These are phyloP conservation scores for Alectoris magna DNA, from an alignment of 2,797 vertebrate genomes.

Conservation along the genomic window DNA sequence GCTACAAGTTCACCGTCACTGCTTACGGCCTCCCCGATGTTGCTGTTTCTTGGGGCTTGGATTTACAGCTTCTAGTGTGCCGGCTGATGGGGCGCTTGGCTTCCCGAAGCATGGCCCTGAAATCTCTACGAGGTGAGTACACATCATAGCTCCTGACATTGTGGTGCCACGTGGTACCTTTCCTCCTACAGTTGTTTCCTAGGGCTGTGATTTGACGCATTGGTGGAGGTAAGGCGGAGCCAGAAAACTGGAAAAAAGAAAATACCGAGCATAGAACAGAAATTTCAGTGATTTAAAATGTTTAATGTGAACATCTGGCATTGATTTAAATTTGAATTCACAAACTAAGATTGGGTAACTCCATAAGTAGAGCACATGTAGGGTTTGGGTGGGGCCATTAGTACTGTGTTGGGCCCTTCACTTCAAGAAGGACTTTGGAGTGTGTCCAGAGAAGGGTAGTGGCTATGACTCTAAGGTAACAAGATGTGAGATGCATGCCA, in stretches of 20 bases:
- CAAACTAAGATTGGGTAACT: not conserved
- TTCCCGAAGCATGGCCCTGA: slow-evolving; percentile 92
- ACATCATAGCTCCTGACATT: rapidly evolving
- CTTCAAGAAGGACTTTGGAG: too few species aligned
- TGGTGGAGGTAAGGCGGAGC: not conserved
- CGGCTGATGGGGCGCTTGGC: slow-evolving; percentile 97
- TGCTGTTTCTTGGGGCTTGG: slow-evolving; percentile 93
- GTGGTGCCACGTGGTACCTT: rapidly evolving
- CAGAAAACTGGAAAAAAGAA: not conserved
- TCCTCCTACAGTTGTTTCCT: not conserved
- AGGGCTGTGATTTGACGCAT: not conserved
- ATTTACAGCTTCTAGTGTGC: slow-evolving; percentile 94
- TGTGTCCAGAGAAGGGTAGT: too few species aligned
- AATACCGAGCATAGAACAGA: not conserved
- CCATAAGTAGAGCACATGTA: not conserved
- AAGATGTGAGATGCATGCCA: not conserved
- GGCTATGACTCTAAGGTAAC: not conserved
- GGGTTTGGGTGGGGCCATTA: not conserved
- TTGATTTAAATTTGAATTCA: not conserved
- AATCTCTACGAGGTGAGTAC: slow-evolving; percentile 88
- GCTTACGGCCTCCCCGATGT: slow-evolving; percentile 93
- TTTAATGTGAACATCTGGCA: not conserved
- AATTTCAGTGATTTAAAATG: not conserved
- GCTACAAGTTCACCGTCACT: slow-evolving; percentile 95
- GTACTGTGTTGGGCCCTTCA: too few species aligned